phyloP scores from a whole-genome alignment of 2,797 vertebrate species.

The Apogon hyalosoma region DNA sequence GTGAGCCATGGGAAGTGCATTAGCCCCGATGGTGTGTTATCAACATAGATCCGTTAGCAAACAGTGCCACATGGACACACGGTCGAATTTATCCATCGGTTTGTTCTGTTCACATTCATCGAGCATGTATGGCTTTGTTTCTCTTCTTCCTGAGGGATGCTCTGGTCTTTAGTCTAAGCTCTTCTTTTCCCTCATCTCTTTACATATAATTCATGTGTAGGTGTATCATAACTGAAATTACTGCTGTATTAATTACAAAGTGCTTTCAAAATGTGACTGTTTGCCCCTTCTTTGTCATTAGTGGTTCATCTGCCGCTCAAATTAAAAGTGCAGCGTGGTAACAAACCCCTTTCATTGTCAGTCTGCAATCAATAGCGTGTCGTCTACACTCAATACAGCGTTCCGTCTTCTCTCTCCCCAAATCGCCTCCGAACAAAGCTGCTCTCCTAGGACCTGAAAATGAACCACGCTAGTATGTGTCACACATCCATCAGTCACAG shows the following conservation, averaged over 20 bases:
- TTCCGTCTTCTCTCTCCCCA: conserved; percentile 41
- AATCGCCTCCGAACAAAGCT: conserved; percentile 54
- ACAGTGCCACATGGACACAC: conserved; percentile 15
- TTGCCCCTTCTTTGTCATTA: conserved; percentile 53
- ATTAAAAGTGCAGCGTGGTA: conserved; percentile 50
- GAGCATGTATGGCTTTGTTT: not conserved
- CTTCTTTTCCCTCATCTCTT: conserved; percentile 8
- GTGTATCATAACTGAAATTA: conserved; percentile 18
- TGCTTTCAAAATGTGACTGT: conserved; percentile 34
- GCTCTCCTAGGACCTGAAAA: conserved; percentile 41
- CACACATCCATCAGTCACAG: conserved; percentile 47
- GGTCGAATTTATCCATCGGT: not conserved
- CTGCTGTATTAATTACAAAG: conserved; percentile 37
- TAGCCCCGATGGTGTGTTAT: conserved; percentile 43
- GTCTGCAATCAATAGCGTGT: conserved; percentile 58
- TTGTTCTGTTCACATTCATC: conserved; percentile 5
- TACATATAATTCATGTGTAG: conserved; percentile 18
- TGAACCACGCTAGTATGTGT: conserved; percentile 30
- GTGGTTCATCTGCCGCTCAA: conserved; percentile 20
- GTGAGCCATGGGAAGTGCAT: conserved; percentile 41
- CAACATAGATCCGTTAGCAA: conserved; percentile 37
- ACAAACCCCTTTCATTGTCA: conserved; percentile 36
- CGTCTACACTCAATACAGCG: conserved; percentile 32
- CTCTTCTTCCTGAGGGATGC: not conserved
- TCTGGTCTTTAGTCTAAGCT: not conserved